These are phyloP conservation scores for Drosophila rubida DNA, from an alignment of 2,888 invertebrate genomes.

Conservation along the genomic window DNA sequence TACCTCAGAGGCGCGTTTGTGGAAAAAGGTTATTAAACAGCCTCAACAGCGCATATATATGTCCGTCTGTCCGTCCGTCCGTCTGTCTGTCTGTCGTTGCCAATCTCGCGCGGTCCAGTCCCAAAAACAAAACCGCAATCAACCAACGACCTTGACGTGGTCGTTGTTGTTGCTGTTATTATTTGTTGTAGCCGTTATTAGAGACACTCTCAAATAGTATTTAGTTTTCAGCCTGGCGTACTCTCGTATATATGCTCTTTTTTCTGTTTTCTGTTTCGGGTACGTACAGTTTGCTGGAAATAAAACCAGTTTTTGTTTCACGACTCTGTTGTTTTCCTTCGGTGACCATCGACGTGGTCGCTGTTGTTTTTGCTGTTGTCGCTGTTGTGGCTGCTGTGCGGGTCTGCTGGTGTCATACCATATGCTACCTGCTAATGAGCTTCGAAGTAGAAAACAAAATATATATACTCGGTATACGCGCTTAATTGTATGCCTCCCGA, in stretches of 20 bases:
- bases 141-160: conserved; percentile 76
- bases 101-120: too few species aligned
- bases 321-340: conserved; percentile 22
- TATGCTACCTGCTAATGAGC: conserved; percentile 81
- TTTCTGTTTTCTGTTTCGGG: conserved; percentile 4
- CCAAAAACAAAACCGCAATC: conserved; percentile 72
- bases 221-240: conserved; percentile 69
- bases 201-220: conserved; percentile 68
- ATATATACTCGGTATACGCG: conserved; percentile 10
- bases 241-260: conserved; percentile 44
- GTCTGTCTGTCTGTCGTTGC: conserved; percentile 60
- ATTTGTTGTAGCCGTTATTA: conserved; percentile 58
- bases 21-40: conserved; percentile 66
- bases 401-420: conserved; percentile 70
- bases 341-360: conserved; percentile 39
- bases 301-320: conserved; percentile 52
- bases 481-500: conserved; percentile 23
- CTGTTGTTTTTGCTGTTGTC: conserved; percentile 23
- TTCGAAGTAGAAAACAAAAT: conserved; percentile 67
- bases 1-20: conserved; percentile 44
- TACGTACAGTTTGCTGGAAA: conserved; percentile 33
- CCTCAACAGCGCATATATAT: conserved; percentile 48
- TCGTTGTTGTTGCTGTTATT: conserved; percentile 30
- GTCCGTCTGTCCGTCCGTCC: too few species aligned
- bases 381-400: conserved; percentile 42